These are phyloP conservation scores for Nomada lathburiana DNA, from an alignment of 2,888 invertebrate species.

Conservation along the genomic window DNA sequence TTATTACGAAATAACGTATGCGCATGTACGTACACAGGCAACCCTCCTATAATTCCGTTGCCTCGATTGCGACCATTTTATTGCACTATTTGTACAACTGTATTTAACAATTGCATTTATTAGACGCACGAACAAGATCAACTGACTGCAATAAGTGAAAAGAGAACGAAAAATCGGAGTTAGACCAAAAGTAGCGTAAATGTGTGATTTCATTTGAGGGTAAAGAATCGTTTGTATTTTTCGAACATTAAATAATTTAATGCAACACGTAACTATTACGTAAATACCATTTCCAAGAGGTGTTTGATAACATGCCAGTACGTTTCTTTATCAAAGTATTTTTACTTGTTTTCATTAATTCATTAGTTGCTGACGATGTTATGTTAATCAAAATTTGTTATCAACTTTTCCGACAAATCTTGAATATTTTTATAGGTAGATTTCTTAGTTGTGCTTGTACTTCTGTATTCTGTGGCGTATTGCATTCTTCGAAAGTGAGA, in stretches of 20 bases:
- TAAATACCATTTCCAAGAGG: too few relatives aligned
- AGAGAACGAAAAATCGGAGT: too few relatives aligned
- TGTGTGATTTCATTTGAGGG: too few relatives aligned
- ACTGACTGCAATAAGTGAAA: neutral
- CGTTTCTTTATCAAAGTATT: too few relatives aligned
- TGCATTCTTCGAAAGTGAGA: conserved; percentile 74
- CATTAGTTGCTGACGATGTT: too few relatives aligned
- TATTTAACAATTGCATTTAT: neutral
- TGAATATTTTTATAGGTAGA: conserved; percentile 77
- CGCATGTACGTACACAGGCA: neutral
- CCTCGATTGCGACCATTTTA: conserved; percentile 4
- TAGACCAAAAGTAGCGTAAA: too few relatives aligned
- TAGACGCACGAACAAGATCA: neutral
- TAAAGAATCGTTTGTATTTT: too few relatives aligned
- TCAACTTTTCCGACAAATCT: conserved; percentile 69
- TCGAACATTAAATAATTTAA: too few relatives aligned
- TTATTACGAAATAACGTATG: conserved; percentile 14
- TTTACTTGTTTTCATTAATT: too few relatives aligned
- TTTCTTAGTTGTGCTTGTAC: conserved; percentile 72
- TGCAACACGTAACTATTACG: too few relatives aligned
- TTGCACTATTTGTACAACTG: neutral
- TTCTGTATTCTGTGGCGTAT: conserved; percentile 48
- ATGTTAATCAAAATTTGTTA: conserved; percentile 50
- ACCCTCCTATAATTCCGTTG: neutral
- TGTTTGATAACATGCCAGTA: too few relatives aligned